Evolutionary conservation across 92 coral and sea anemone genomes (phyloP).

Genomic region (Palythoa grandiflora): DNA sequence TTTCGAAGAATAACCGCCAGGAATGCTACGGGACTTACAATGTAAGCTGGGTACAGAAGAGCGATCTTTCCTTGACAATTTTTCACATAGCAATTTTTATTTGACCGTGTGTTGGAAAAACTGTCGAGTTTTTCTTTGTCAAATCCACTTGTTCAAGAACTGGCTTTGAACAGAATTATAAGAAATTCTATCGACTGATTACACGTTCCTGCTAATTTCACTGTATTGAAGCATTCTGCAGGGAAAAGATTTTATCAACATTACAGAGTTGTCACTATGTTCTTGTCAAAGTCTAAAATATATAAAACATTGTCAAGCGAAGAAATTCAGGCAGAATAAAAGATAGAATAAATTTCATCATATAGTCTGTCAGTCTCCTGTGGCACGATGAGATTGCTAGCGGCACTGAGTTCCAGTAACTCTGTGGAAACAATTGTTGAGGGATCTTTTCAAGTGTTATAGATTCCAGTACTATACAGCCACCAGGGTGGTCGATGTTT

Average conservation of each 20-base stretch:
- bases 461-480: not conserved
- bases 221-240: not conserved
- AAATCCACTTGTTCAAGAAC: too few species aligned
- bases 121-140: too few species aligned
- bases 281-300: not conserved
- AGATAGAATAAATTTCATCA: not conserved
- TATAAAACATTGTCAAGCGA: slow-evolving; percentile 5
- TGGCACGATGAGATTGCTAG: not conserved
- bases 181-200: not conserved
- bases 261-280: not conserved
- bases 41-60: too few species aligned
- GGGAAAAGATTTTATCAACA: not conserved
- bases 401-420: not conserved
- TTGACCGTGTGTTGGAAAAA: too few species aligned
- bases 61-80: too few species aligned
- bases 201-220: not conserved
- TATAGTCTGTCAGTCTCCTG: not conserved
- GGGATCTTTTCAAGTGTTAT: not conserved
- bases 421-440: not conserved
- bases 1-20: too few species aligned
- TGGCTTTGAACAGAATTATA: not conserved
- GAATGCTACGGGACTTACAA: too few species aligned
- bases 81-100: too few species aligned
- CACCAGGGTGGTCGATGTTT: not conserved
- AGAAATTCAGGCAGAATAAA: not conserved